These are phyloP conservation scores for Poecilia velifera DNA, from an alignment of 2,797 vertebrate genomes.

Conservation along the genomic window DNA sequence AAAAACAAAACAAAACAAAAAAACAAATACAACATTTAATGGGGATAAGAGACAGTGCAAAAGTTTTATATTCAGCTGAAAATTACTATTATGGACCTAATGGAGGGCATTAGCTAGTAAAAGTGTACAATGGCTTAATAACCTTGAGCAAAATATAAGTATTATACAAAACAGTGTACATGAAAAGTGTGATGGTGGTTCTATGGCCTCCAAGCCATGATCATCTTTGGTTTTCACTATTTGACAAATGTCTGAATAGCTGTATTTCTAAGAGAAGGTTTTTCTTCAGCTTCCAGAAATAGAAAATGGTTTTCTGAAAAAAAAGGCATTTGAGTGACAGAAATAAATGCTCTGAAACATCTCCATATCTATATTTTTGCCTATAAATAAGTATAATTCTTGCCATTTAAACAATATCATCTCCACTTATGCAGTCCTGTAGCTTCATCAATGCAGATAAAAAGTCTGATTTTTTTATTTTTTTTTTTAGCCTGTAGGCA, in stretches of 20 bases:
- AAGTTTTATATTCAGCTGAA: not conserved
- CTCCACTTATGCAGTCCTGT: not conserved
- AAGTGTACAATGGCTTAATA: not conserved
- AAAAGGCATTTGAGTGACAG: not conserved
- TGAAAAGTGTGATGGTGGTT: not conserved
- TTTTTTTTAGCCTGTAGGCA: not conserved
- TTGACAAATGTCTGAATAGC: not conserved
- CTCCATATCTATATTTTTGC: not conserved
- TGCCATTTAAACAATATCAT: not conserved
- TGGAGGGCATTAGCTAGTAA: not conserved
- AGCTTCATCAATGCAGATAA: not conserved
- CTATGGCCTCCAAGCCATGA: not conserved
- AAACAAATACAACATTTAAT: not conserved
- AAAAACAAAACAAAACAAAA: not conserved
- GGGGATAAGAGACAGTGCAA: not conserved
- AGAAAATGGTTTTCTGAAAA: not conserved
- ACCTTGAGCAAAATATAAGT: not conserved
- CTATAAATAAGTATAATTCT: not conserved
- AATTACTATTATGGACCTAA: not conserved
- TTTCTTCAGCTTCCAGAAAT: not conserved
- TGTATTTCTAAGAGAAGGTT: not conserved
- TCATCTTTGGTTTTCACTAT: not conserved
- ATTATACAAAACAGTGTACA: not conserved
- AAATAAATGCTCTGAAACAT: not conserved
- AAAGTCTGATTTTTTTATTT: not conserved